A percentile compares a stretch with the other conserved stretches of the same genome.
These are phyloP conservation scores for Dryobota labecula DNA, from an alignment of 2,888 invertebrate genomes.

Conservation along the genomic window DNA sequence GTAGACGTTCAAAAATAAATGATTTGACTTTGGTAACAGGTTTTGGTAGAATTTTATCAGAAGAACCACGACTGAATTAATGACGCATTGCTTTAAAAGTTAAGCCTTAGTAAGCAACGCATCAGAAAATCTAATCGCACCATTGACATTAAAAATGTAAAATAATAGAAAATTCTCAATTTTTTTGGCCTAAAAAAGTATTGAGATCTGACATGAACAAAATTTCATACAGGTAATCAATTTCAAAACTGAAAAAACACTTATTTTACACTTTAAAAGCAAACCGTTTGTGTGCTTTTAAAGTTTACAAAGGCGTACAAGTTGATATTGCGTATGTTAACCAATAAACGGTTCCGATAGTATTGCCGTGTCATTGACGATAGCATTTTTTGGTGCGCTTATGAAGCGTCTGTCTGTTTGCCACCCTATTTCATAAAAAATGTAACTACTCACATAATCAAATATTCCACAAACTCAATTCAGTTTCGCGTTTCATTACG, in stretches of 20 bases:
- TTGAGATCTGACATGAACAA: too few relatives aligned
- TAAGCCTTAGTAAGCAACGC: not conserved
- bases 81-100: not conserved
- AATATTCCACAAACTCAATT: slow-evolving; percentile 34
- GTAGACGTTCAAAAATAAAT: not conserved
- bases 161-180: too few relatives aligned
- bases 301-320: too few relatives aligned
- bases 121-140: not conserved
- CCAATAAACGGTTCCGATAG: not conserved
- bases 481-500: slow-evolving; percentile 42
- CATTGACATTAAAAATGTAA: not conserved
- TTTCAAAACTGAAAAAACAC: too few relatives aligned
- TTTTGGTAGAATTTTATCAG: not conserved
- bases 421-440: not conserved
- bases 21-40: not conserved
- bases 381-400: not conserved
- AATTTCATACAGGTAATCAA: too few relatives aligned
- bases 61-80: not conserved
- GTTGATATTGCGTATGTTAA: too few relatives aligned
- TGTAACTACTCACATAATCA: slow-evolving; percentile 8
- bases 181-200: too few relatives aligned
- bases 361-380: not conserved
- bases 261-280: too few relatives aligned
- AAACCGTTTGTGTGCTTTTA: too few relatives aligned
- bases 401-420: not conserved